Evolutionary conservation across 2,113 vertebrate genomes (phyloP).

Genomic region (Plectropomus leopardus): DNA sequence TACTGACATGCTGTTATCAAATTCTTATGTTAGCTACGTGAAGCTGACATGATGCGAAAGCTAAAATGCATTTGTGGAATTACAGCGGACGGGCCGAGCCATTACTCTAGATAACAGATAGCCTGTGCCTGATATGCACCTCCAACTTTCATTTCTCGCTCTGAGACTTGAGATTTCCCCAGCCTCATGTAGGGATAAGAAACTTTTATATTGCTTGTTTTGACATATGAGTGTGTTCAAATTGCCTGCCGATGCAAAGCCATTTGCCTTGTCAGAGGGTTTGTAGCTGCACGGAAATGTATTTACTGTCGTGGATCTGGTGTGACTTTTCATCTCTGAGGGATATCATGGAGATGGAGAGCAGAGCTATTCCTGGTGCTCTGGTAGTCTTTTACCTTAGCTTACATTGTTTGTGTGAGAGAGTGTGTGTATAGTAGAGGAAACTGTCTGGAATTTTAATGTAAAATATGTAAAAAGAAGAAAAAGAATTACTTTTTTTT

Average conservation of each 20-base stretch:
- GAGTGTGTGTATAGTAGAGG: neutral
- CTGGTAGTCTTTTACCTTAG: neutral
- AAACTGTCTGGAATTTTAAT: neutral
- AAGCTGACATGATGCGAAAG: slow-evolving; percentile 57
- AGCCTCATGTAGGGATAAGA: slow-evolving; percentile 52
- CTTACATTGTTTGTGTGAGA: neutral
- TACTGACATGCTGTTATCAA: slow-evolving; percentile 76
- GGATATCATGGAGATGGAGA: neutral
- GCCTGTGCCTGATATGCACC: slow-evolving; percentile 64
- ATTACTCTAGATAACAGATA: slow-evolving; percentile 68
- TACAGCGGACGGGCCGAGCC: slow-evolving; percentile 49
- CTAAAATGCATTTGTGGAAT: slow-evolving; percentile 73
- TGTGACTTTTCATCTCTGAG: slow-evolving; percentile 48
- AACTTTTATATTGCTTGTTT: slow-evolving; percentile 66
- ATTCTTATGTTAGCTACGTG: slow-evolving; percentile 69
- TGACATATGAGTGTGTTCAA: slow-evolving; percentile 69
- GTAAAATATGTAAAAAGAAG: neutral
- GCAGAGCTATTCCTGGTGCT: slow-evolving; percentile 27
- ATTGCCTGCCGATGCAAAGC: slow-evolving; percentile 59
- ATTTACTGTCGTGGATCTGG: slow-evolving; percentile 58
- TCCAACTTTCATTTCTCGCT: slow-evolving; percentile 64
- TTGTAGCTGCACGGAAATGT: slow-evolving; percentile 53
- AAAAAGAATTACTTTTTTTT: too few species aligned
- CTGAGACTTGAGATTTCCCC: slow-evolving; percentile 61
- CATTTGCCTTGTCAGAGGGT: slow-evolving; percentile 63